phyloP scores from a whole-genome alignment of 2,888 invertebrate species.

The Thereva unica region DNA sequence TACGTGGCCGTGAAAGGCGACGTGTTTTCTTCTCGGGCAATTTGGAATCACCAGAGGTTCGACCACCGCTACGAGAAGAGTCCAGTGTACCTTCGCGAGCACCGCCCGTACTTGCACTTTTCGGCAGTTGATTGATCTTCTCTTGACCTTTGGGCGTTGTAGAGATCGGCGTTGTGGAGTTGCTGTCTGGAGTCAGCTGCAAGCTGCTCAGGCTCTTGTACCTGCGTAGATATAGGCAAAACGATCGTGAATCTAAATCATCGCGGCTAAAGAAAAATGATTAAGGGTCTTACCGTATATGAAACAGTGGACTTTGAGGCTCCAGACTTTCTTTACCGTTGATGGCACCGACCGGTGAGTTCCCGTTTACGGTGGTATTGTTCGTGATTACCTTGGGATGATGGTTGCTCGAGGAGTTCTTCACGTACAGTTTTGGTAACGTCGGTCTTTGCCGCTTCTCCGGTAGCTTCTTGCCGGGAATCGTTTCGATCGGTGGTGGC shows the following conservation, averaged over 20 bases:
- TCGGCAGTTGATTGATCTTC: constrained; percentile 46
- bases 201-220: constrained; percentile 59
- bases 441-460: constrained; percentile 78
- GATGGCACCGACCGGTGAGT: constrained; percentile 73
- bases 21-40: constrained; percentile 82
- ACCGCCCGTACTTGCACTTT: constrained; percentile 56
- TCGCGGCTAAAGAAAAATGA: constrained; percentile 13
- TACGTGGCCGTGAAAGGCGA: constrained; percentile 80
- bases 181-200: constrained; percentile 57
- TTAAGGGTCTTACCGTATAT: constrained; percentile 53
- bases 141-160: constrained; percentile 54
- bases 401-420: constrained; percentile 60
- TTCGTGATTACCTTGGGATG: constrained; percentile 45
- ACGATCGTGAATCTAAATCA: background rate
- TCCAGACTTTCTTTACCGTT: constrained; percentile 55
- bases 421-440: constrained; percentile 77
- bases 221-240: constrained; percentile 45
- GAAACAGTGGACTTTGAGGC: constrained; percentile 58
- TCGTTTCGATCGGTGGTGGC: constrained; percentile 90
- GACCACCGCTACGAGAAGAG: constrained; percentile 85
- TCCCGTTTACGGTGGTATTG: constrained; percentile 65
- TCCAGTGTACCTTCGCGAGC: constrained; percentile 79
- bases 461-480: constrained; percentile 79
- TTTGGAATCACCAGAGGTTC: constrained; percentile 85
- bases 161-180: constrained; percentile 57